Evolutionary conservation across 2,113 vertebrate genomes (phyloP).

Genomic region (Isichthys henryi): DNA sequence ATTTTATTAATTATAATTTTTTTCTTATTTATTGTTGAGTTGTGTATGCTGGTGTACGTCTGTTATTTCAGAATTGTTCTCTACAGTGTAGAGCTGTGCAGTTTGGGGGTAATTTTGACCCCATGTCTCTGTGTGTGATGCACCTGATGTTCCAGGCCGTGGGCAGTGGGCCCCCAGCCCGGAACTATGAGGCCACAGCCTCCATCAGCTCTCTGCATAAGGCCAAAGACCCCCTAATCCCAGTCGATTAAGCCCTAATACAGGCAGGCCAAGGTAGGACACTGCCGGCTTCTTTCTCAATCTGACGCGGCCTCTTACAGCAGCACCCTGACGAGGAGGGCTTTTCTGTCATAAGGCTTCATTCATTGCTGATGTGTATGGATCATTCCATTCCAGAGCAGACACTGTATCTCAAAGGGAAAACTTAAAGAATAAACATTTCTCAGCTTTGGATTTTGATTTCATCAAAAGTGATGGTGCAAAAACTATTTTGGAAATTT

Average conservation of each 20-base stretch:
- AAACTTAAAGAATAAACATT: neutral
- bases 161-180: constrained; percentile 32
- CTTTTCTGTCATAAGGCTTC: neutral
- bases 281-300: neutral
- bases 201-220: constrained; percentile 40
- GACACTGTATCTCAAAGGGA: neutral
- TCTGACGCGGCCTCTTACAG: neutral
- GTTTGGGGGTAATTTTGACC: neutral
- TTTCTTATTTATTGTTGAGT: neutral
- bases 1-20: neutral
- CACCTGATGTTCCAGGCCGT: constrained; percentile 51
- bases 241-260: constrained; percentile 34
- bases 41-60: neutral
- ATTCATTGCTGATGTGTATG: neutral
- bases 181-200: constrained; percentile 48
- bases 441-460: neutral
- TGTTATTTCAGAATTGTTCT: neutral
- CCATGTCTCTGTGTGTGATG: neutral
- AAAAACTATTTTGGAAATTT: neutral
- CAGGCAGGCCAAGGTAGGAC: constrained; percentile 49
- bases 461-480: neutral
- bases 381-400: neutral
- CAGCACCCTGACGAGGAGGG: neutral
- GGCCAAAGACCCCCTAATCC: constrained; percentile 41
- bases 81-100: neutral